Evolutionary conservation across 1,140 invertebrate genomes (phyloP), one percentile per base, ranked within the genome.

Genomic region (Zaprionus lachaisei): DNA sequence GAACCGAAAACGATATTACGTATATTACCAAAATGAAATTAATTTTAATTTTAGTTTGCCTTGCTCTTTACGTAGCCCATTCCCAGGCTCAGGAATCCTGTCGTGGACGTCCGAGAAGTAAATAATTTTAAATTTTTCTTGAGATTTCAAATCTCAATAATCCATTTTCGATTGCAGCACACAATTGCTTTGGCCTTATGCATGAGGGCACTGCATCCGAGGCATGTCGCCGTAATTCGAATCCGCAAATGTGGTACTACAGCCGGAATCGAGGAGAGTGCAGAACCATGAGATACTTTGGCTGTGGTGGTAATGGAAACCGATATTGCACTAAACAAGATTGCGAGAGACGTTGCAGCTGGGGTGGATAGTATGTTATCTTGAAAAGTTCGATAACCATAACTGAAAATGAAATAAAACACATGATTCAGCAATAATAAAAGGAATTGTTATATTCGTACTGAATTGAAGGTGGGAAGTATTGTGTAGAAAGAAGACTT

Each of bases 251-350:
- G 56, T 69, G 56, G 66, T 61, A 34, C 6, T 68, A 51, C 15
- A 22, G 58, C 28, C 2, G 4, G 1, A 15, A 31, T 14, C 11
- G 14, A 12, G 22, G 41, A 2, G 15, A 24, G 1, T 51, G 56
- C 7, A 14, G 28, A 5, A 5, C 3, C 4, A 69, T 60, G 66
- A 31, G n/a, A 5, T 68, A 60, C 14, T 5, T 60, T 4, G 56
- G 66, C 15, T 60, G 66, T 31, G 66, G 66, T 15, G 66, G 66
- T 20, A 60, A 68, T 14, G 37, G 34, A 6, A 68, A 61, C 9
- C 28, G 66, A 2, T 69, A 51, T 5, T 69, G 66, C 56, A 7
- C 47, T 11, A 41, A 34, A 44, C 28, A 22, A n/a, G n/a, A 15
- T 51, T 63, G 61, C 3, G 47, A 51, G 47, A 51, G 47, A 11